Conservation (phyloP, 2,797 vertebrate species). For the Neoniphon sammara region DNA sequence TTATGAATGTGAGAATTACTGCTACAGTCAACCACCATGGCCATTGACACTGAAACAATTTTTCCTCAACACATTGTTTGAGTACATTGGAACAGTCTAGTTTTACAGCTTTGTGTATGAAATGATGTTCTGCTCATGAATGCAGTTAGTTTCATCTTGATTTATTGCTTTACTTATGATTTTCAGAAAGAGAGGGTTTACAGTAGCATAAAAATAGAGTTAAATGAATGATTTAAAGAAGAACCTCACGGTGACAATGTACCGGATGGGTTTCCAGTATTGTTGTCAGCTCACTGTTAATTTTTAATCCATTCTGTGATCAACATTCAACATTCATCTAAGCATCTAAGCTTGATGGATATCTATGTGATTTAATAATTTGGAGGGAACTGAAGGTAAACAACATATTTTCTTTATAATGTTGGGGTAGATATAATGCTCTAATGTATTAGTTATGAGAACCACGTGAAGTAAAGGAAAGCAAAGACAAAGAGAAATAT, state of each 20-base stretch:
- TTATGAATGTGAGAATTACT: conserved; percentile 63
- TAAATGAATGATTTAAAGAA: not conserved
- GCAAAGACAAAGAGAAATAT: not conserved
- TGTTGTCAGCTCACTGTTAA: not conserved
- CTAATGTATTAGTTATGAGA: not conserved
- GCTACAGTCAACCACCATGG: conserved; percentile 39
- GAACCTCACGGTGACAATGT: not conserved
- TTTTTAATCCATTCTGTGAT: conserved; percentile 24
- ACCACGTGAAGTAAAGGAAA: not conserved
- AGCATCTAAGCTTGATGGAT: not conserved
- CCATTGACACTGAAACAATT: conserved; percentile 1
- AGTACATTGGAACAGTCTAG: not conserved
- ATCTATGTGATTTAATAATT: not conserved
- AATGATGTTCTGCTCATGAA: not conserved
- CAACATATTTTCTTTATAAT: not conserved
- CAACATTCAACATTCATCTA: conserved; percentile 26
- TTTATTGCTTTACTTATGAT: too few relatives aligned
- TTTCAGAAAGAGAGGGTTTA: not conserved
- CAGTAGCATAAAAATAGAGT: not conserved
- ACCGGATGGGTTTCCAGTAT: not conserved
- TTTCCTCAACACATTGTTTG: conserved; percentile 7
- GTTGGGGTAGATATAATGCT: not conserved
- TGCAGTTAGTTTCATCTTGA: not conserved
- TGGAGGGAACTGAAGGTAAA: not conserved
- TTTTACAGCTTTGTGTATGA: not conserved